Evolutionary conservation across 2,888 invertebrate genomes (phyloP).

Genomic region (Frankliniella intonsa): DNA sequence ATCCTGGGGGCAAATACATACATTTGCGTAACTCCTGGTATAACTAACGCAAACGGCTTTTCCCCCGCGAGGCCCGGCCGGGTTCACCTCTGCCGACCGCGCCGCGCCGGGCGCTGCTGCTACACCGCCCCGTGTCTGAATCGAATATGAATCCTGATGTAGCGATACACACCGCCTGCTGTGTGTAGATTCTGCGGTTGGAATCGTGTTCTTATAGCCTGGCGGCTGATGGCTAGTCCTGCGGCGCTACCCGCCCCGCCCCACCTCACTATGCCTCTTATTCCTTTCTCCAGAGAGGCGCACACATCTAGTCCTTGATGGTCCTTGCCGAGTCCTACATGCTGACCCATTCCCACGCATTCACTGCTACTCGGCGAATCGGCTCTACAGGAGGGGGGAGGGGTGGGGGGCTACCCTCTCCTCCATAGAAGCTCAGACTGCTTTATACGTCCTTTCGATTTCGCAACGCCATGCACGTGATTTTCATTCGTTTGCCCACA

Average conservation of each 20-base stretch:
- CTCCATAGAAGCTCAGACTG: too few species aligned
- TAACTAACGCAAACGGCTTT: neutral
- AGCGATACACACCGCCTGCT: neutral
- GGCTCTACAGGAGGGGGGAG: neutral
- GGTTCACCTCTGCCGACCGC: neutral
- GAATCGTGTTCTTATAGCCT: neutral
- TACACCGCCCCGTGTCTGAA: neutral
- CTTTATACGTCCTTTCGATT: neutral
- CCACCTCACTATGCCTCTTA: neutral
- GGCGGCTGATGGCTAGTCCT: neutral
- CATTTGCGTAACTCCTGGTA: neutral
- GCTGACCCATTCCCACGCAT: constrained; percentile 15
- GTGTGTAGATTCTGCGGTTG: neutral
- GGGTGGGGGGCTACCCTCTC: neutral
- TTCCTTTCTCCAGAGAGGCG: neutral
- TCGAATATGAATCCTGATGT: neutral
- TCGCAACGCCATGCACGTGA: neutral
- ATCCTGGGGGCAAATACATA: too few species aligned
- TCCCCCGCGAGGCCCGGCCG: neutral
- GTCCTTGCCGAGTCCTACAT: neutral
- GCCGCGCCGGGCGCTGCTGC: neutral
- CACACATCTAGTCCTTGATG: constrained; percentile 24
- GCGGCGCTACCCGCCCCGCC: neutral
- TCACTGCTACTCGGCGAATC: neutral
- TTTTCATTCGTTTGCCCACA: neutral